These are phyloP conservation scores for Chrysolina haemoptera DNA, from an alignment of 2,888 invertebrate genomes.

Conservation along the genomic window DNA sequence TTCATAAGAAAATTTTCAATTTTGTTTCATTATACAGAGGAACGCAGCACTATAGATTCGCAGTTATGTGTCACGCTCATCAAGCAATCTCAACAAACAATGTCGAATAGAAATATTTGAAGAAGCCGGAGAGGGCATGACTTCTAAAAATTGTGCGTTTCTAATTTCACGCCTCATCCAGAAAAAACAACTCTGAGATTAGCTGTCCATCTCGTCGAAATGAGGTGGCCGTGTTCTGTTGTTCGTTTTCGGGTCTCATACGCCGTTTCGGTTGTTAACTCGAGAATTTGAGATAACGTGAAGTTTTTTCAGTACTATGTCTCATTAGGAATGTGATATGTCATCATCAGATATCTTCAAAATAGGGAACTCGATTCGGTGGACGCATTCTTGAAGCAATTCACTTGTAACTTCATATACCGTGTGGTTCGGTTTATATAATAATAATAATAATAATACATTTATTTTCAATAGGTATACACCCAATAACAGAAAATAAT, in stretches of 20 bases:
- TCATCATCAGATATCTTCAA: constrained; percentile 24
- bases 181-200: constrained; percentile 56
- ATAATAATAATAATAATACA: too few relatives aligned
- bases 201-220: constrained; percentile 51
- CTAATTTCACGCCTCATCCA: constrained; percentile 60
- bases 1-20: too few relatives aligned
- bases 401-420: background rate
- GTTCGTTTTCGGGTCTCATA: constrained; percentile 22
- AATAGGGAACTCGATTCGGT: background rate
- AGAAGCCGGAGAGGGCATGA: constrained; percentile 41
- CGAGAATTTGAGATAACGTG: constrained; percentile 26
- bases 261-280: constrained; percentile 34
- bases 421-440: background rate
- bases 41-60: background rate
- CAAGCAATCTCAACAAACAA: constrained; percentile 34
- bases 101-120: constrained; percentile 21
- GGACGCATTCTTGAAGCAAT: background rate
- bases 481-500: too few relatives aligned
- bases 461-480: too few relatives aligned
- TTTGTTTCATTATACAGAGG: background rate
- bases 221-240: constrained; percentile 33
- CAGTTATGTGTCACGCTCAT: background rate
- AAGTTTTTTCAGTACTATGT: constrained; percentile 25
- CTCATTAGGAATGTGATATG: constrained; percentile 35
- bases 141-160: constrained; percentile 50